Evolutionary conservation across 2,113 vertebrate species (phyloP).

Genomic region (Varanus komodoensis): DNA sequence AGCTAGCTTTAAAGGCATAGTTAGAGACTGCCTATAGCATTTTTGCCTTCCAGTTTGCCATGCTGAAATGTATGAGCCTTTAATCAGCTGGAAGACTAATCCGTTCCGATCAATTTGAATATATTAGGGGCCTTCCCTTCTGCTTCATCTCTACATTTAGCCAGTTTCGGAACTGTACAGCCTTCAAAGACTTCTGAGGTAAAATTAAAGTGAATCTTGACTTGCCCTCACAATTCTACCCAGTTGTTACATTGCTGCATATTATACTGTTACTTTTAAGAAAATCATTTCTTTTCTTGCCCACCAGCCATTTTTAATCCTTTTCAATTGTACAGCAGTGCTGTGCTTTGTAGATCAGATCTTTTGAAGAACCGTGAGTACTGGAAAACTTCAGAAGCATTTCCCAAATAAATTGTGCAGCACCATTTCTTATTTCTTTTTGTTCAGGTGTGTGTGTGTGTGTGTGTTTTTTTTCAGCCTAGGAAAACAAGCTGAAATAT

Average conservation of each 20-base stretch:
- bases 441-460: neutral
- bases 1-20: neutral
- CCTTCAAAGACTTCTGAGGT: constrained; percentile 12
- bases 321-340: neutral
- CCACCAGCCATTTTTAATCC: constrained; percentile 28
- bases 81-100: constrained; percentile 35
- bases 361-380: neutral
- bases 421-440: neutral
- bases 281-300: constrained; percentile 13
- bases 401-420: neutral
- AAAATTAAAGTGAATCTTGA: constrained; percentile 5
- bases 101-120: constrained; percentile 35
- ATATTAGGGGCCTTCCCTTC: constrained; percentile 12
- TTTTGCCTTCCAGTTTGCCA: neutral
- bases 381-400: neutral
- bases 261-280: constrained; percentile 15
- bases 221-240: neutral
- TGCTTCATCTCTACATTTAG: constrained; percentile 22
- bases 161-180: neutral
- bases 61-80: neutral
- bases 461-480: neutral
- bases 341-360: constrained; percentile 2
- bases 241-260: constrained; percentile 7
- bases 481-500: neutral
- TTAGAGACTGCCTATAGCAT: neutral